Conservation (phyloP, 2,888 invertebrate species). For the Meteorus colon region DNA sequence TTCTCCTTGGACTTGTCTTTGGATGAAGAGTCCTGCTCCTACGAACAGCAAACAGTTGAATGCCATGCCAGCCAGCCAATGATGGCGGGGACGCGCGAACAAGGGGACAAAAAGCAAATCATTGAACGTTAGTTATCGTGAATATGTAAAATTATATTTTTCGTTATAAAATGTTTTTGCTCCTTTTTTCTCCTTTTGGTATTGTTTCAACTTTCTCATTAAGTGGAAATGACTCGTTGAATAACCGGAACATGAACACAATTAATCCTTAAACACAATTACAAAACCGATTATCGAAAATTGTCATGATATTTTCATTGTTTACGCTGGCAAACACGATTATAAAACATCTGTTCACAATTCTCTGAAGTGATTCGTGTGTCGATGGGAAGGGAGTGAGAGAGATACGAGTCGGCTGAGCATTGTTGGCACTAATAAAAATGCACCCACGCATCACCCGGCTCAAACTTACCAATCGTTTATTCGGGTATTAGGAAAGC, state of each 20-base stretch:
- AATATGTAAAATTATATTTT: constrained; percentile 51
- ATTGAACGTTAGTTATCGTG: constrained; percentile 67
- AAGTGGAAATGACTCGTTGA: not conserved
- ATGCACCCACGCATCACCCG: constrained; percentile 61
- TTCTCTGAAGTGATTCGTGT: constrained; percentile 34
- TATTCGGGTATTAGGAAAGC: constrained; percentile 72
- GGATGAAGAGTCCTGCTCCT: constrained; percentile 70
- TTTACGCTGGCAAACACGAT: not conserved
- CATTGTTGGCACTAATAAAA: constrained; percentile 57
- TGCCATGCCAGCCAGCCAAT: constrained; percentile 72
- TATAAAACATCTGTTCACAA: constrained; percentile 32
- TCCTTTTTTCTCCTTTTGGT: not conserved
- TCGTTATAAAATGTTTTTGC: constrained; percentile 34
- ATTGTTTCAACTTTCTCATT: not conserved
- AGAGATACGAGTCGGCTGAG: constrained; percentile 60
- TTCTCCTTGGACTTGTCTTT: constrained; percentile 77
- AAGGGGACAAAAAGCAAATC: constrained; percentile 72
- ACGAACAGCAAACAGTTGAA: constrained; percentile 73
- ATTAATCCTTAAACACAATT: not conserved
- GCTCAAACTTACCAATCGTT: constrained; percentile 71
- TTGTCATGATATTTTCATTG: not conserved
- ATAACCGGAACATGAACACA: constrained; percentile 2
- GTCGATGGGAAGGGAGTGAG: constrained; percentile 14
- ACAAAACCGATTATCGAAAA: not conserved
- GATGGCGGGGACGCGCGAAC: constrained; percentile 72